Conservation (phyloP, 2,113 vertebrate species). For the Asarcornis scutulata region DNA sequence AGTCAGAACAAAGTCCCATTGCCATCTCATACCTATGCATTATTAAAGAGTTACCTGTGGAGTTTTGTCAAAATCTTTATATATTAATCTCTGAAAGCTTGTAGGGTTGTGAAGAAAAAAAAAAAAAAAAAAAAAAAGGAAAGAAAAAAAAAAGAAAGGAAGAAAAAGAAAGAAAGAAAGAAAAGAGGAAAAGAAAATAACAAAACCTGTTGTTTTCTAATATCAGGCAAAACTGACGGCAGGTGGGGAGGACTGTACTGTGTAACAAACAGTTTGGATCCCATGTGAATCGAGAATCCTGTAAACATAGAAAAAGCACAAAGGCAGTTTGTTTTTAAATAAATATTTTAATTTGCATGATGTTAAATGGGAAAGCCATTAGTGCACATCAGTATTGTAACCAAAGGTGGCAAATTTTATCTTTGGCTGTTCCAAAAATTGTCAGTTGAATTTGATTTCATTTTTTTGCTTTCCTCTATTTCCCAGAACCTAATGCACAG, state of each 20-base stretch:
- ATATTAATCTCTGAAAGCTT: slow-evolving; percentile 61
- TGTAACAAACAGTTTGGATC: neutral
- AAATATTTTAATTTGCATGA: neutral
- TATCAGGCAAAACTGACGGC: neutral
- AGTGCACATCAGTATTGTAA: neutral
- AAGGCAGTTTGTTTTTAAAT: slow-evolving; percentile 6
- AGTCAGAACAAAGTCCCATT: slow-evolving; percentile 62
- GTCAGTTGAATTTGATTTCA: neutral
- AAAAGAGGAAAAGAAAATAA: neutral
- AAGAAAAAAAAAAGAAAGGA: neutral
- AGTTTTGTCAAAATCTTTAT: slow-evolving; percentile 71
- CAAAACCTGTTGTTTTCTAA: neutral
- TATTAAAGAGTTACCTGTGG: slow-evolving; percentile 68
- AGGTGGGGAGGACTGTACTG: neutral
- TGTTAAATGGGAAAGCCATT: slow-evolving; percentile 1
- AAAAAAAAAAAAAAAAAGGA: neutral
- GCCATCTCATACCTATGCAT: slow-evolving; percentile 29
- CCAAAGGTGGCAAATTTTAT: neutral
- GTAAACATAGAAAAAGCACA: slow-evolving; percentile 33
- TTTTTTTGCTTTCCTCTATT: neutral
- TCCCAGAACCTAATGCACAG: neutral
- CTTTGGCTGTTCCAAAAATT: neutral
- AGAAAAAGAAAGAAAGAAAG: neutral
- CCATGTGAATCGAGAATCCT: neutral
- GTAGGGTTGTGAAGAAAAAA: neutral